phyloP scores from a whole-genome alignment of 1,140 invertebrate genomes.

The Frieseomelitta varia region DNA sequence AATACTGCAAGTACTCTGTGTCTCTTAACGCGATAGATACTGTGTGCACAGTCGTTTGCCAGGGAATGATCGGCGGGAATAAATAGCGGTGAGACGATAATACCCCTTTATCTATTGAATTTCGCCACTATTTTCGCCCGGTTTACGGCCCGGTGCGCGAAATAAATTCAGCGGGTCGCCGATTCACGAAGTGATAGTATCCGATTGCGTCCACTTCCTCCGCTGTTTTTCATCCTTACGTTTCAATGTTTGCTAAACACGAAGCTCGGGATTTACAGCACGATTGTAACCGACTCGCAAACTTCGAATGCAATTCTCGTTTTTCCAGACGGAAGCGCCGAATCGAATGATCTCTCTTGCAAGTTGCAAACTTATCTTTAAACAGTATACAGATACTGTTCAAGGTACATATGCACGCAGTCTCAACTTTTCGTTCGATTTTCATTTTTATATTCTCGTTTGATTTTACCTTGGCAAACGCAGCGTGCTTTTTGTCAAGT shows the following conservation, averaged over 20 bases:
- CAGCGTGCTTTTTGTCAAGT: too few species aligned
- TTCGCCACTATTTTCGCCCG: background rate
- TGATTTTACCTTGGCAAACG: too few species aligned
- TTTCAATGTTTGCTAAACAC: slow-evolving; percentile 28
- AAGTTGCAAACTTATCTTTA: background rate
- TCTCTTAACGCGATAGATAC: background rate
- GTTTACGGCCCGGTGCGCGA: slow-evolving; percentile 6
- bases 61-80: background rate
- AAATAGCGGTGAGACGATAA: slow-evolving; percentile 8
- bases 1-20: background rate
- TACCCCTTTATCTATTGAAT: slow-evolving; percentile 19
- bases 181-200: slow-evolving; percentile 33
- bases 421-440: background rate
- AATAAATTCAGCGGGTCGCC: slow-evolving; percentile 12
- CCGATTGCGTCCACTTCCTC: slow-evolving; percentile 26
- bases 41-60: background rate
- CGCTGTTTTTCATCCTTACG: slow-evolving; percentile 12
- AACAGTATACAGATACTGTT: background rate
- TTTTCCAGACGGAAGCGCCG: background rate
- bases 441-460: too few species aligned
- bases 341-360: background rate
- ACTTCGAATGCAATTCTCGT: background rate
- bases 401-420: too few species aligned
- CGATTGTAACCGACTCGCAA: background rate
- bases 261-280: background rate